These are phyloP conservation scores for Caligus rogercresseyi DNA, from an alignment of 1,140 invertebrate species.

Conservation along the genomic window DNA sequence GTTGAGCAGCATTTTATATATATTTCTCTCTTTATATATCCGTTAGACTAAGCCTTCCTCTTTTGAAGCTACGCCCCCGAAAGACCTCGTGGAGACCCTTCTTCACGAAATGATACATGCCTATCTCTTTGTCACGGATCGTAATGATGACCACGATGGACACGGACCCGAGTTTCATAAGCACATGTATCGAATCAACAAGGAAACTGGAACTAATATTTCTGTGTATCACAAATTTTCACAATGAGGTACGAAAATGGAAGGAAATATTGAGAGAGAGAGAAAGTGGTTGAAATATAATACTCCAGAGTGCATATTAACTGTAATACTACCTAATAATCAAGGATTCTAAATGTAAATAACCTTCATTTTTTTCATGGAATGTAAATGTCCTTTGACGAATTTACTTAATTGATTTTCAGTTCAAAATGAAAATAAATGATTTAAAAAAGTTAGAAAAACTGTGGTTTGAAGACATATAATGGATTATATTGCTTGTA, in stretches of 20 bases:
- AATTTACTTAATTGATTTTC: too few species aligned
- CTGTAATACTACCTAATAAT: too few species aligned
- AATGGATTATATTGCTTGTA: too few species aligned
- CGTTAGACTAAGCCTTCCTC: slow-evolving; percentile 35
- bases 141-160: slow-evolving; percentile 62
- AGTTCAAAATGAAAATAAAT: too few species aligned
- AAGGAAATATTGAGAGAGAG: not conserved
- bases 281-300: too few species aligned
- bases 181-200: slow-evolving; percentile 87
- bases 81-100: slow-evolving; percentile 46
- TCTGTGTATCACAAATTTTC: slow-evolving; percentile 68
- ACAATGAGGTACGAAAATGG: slow-evolving; percentile 55
- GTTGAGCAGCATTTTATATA: too few species aligned
- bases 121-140: slow-evolving; percentile 70
- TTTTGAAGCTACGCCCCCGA: slow-evolving; percentile 72
- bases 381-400: too few species aligned
- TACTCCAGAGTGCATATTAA: too few species aligned
- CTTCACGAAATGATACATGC: slow-evolving; percentile 99
- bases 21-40: not conserved
- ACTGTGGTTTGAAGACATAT: too few species aligned
- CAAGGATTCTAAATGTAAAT: too few species aligned
- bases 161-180: slow-evolving; percentile 85
- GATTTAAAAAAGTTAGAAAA: too few species aligned
- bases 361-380: too few species aligned
- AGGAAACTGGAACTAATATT: slow-evolving; percentile 42